Conservation (phyloP, 2,113 vertebrate species). For the Macroglossus sobrinus region DNA sequence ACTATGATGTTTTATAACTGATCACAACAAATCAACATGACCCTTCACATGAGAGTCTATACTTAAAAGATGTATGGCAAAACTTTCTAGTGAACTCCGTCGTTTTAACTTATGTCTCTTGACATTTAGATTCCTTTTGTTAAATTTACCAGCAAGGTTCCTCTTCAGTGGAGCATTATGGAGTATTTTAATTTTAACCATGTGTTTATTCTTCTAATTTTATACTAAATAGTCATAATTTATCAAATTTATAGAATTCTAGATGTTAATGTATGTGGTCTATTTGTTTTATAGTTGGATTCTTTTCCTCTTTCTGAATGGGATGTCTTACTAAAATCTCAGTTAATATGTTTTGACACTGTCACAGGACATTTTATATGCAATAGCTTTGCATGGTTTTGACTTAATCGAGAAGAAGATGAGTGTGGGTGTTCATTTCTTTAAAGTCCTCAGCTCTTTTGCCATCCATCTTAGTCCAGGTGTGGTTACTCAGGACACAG, state of each 20-base stretch:
- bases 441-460: slow-evolving; percentile 82
- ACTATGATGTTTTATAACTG: slow-evolving; percentile 74
- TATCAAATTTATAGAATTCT: slow-evolving; percentile 65
- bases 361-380: slow-evolving; percentile 77
- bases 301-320: slow-evolving; percentile 34
- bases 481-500: slow-evolving; percentile 81
- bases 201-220: slow-evolving; percentile 70
- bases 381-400: slow-evolving; percentile 85
- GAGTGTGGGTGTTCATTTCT: slow-evolving; percentile 84
- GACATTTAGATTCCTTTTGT: background rate
- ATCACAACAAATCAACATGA: slow-evolving; percentile 60
- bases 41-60: slow-evolving; percentile 69
- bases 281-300: slow-evolving; percentile 59
- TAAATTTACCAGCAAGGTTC: slow-evolving; percentile 54
- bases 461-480: slow-evolving; percentile 86
- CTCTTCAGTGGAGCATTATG: background rate
- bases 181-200: slow-evolving; percentile 64
- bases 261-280: slow-evolving; percentile 55
- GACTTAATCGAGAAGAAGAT: slow-evolving; percentile 87
- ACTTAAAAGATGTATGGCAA: slow-evolving; percentile 64
- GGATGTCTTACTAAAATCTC: slow-evolving; percentile 78
- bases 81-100: slow-evolving; percentile 63
- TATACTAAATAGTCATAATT: slow-evolving; percentile 63
- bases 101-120: slow-evolving; percentile 42
- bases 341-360: slow-evolving; percentile 78